phyloP scores from a whole-genome alignment of 53 echinoderm and acorn worm genomes.

The Glandiceps talaboti region DNA sequence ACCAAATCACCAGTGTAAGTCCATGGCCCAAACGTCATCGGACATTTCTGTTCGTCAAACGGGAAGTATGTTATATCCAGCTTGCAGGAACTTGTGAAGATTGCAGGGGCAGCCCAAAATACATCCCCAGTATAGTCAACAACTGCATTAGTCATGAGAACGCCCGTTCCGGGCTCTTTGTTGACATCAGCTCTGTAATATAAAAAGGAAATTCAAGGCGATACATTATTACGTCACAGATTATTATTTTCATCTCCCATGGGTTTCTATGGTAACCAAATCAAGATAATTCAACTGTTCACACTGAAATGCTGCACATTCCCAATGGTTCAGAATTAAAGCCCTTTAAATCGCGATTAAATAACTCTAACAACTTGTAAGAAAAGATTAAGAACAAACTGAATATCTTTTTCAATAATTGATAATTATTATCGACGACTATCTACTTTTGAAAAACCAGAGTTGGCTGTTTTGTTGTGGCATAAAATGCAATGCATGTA shows the following conservation, averaged over 20 bases:
- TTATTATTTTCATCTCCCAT: neutral
- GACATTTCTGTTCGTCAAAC: conserved; percentile 68
- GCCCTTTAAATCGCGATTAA: too few relatives aligned
- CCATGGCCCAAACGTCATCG: conserved; percentile 84
- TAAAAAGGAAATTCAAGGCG: neutral
- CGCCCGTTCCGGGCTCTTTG: conserved; percentile 70
- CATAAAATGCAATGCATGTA: too few relatives aligned
- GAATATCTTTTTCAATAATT: too few relatives aligned
- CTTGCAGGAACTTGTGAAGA: conserved; percentile 77
- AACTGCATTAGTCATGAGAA: conserved; percentile 65
- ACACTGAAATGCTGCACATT: neutral
- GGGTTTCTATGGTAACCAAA: neutral
- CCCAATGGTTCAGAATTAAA: too few relatives aligned
- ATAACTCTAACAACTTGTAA: too few relatives aligned
- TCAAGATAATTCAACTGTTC: neutral
- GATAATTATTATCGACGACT: too few relatives aligned
- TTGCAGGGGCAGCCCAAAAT: conserved; percentile 84
- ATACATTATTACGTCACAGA: neutral
- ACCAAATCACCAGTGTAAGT: conserved; percentile 71
- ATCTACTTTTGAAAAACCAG: too few relatives aligned
- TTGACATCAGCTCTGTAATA: conserved; percentile 70
- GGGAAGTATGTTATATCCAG: conserved; percentile 64
- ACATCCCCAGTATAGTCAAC: conserved; percentile 43
- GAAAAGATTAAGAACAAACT: too few relatives aligned
- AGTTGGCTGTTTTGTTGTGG: too few relatives aligned